Conservation (phyloP, 2,888 invertebrate species). For the Drosophila siamana region DNA sequence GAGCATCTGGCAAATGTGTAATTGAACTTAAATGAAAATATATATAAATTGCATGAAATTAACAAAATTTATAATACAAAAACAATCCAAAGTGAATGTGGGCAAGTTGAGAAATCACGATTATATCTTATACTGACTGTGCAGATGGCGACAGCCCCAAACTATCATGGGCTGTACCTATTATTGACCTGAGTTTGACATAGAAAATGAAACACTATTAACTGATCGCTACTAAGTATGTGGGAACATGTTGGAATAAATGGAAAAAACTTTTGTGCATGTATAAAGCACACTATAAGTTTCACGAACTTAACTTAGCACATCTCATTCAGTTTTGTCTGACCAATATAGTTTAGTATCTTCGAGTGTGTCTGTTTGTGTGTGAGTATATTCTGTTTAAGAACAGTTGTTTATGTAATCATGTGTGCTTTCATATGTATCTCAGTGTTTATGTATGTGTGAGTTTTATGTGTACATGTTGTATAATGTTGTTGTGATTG, state of each 20-base stretch:
- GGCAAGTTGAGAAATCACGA: constrained; percentile 53
- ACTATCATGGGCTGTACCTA: constrained; percentile 17
- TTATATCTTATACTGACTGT: constrained; percentile 26
- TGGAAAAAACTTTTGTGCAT: too few relatives aligned
- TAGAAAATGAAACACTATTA: constrained; percentile 33
- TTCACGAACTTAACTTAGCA: constrained; percentile 1
- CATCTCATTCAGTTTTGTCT: constrained; percentile 12
- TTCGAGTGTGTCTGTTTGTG: constrained; percentile 49
- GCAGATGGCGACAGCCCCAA: constrained; percentile 9
- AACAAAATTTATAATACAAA: constrained; percentile 47
- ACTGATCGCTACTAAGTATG: constrained; percentile 30
- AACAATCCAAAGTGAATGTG: constrained; percentile 60
- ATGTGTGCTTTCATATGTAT: constrained; percentile 20
- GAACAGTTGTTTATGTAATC: constrained; percentile 12
- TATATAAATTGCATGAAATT: constrained; percentile 44
- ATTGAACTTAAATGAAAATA: constrained; percentile 33
- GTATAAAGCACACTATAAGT: constrained; percentile 27
- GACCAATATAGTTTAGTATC: constrained; percentile 41
- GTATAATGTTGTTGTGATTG: constrained; percentile 24
- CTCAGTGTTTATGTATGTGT: constrained; percentile 23
- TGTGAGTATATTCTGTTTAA: constrained; percentile 24
- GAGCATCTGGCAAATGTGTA: constrained; percentile 29
- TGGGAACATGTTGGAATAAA: constrained; percentile 13
- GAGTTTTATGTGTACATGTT: constrained; percentile 24
- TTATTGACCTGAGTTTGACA: constrained; percentile 31